These are phyloP conservation scores for Acridotheres tristis DNA, from an alignment of 2,797 vertebrate species.

Conservation along the genomic window DNA sequence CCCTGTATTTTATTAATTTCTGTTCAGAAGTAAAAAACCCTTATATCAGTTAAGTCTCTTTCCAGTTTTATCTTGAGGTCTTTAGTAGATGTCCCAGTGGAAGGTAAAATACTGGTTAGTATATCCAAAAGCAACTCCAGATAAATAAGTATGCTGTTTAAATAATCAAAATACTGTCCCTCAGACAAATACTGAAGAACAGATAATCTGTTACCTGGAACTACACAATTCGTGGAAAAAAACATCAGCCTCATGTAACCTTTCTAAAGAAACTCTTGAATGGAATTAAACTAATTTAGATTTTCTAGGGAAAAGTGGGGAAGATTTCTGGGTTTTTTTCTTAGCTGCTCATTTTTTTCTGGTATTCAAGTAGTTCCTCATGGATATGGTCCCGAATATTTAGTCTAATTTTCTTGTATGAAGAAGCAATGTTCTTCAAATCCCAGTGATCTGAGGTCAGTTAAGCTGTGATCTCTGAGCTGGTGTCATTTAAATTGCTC, in stretches of 20 bases:
- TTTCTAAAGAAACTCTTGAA: not conserved
- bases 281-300: not conserved
- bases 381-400: not conserved
- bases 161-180: not conserved
- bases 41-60: not conserved
- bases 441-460: not conserved
- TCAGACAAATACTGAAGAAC: not conserved
- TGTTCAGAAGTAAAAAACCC: not conserved
- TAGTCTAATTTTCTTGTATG: not conserved
- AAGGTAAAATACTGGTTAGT: not conserved
- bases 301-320: not conserved
- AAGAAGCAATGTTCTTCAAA: not conserved
- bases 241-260: not conserved
- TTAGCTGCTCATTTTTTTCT: not conserved
- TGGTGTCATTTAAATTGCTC: slow-evolving; percentile 55
- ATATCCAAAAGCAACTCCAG: not conserved
- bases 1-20: not conserved
- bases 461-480: not conserved
- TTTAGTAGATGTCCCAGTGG: not conserved
- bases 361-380: not conserved
- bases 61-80: not conserved
- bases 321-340: not conserved
- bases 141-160: not conserved
- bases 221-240: not conserved
- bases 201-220: not conserved